Evolutionary conservation across 2,888 invertebrate genomes (phyloP).

Genomic region (Mongoloraphidia duomilia): DNA sequence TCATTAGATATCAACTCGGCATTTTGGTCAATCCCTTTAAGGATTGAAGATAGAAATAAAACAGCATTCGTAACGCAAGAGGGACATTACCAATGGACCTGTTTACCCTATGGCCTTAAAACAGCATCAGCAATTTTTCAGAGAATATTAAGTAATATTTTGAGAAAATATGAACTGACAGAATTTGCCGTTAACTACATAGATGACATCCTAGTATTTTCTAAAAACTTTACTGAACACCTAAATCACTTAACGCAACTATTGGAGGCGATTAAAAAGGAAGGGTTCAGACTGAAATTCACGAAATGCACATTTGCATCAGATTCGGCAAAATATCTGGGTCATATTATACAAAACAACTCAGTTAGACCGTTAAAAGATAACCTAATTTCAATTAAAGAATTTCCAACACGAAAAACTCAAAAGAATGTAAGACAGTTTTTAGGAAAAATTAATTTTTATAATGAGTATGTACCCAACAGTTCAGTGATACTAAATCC

Average conservation of each 20-base stretch:
- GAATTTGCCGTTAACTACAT: conserved; percentile 16
- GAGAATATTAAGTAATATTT: conserved; percentile 12
- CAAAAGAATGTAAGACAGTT: conserved; percentile 11
- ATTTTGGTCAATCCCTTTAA: conserved; percentile 24
- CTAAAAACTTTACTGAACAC: conserved; percentile 14
- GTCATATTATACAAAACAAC: conserved; percentile 13
- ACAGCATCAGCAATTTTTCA: conserved; percentile 23
- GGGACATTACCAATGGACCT: conserved; percentile 21
- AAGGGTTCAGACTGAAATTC: conserved; percentile 12
- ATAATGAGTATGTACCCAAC: conserved; percentile 9
- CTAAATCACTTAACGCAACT: conserved; percentile 6
- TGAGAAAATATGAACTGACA: conserved; percentile 13
- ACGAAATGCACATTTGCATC: conserved; percentile 14
- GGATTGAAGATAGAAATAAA: conserved; percentile 21
- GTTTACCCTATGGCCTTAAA: conserved; percentile 21
- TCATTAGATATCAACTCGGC: conserved; percentile 24
- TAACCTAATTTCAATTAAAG: conserved; percentile 10
- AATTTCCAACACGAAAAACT: conserved; percentile 10
- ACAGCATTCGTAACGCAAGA: conserved; percentile 21
- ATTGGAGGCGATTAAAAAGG: not conserved
- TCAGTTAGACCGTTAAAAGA: conserved; percentile 13
- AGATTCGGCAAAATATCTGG: conserved; percentile 12
- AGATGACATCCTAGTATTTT: conserved; percentile 17
- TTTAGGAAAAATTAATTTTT: conserved; percentile 11
- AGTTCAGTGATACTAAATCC: conserved; percentile 10